These are phyloP conservation scores for Pterois miles DNA, from an alignment of 2,797 vertebrate genomes.

Conservation along the genomic window DNA sequence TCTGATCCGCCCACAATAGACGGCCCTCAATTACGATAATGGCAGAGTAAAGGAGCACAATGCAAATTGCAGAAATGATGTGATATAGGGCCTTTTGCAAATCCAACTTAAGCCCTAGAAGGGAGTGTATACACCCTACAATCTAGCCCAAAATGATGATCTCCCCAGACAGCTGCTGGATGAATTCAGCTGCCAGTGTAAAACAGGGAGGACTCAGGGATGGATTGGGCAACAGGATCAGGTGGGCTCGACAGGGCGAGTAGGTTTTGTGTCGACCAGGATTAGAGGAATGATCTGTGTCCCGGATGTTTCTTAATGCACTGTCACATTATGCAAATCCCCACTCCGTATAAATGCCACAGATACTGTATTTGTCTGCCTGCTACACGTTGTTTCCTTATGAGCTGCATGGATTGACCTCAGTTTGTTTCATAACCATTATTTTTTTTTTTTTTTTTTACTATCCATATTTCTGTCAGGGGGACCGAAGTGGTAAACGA, in stretches of 20 bases:
- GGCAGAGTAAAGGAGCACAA: conserved; percentile 42
- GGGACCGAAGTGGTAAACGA: conserved; percentile 3
- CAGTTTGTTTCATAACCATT: conserved; percentile 41
- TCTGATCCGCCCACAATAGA: conserved; percentile 52
- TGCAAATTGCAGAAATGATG: conserved; percentile 47
- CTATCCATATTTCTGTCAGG: not conserved
- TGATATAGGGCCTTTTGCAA: conserved; percentile 42
- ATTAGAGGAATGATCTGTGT: conserved; percentile 85
- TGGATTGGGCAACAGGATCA: conserved; percentile 45
- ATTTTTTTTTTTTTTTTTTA: not conserved
- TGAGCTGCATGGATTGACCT: conserved; percentile 59
- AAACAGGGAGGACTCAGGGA: conserved; percentile 20
- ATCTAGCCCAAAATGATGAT: conserved; percentile 13
- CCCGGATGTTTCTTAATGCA: conserved; percentile 81
- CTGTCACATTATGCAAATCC: conserved; percentile 89
- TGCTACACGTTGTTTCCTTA: conserved; percentile 52
- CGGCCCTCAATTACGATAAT: conserved; percentile 62
- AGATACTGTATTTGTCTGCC: conserved; percentile 58
- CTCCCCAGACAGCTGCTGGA: conserved; percentile 6
- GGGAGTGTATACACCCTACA: conserved; percentile 1
- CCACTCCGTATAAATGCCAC: conserved; percentile 74
- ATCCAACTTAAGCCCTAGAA: conserved; percentile 58
- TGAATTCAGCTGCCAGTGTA: conserved; percentile 15
- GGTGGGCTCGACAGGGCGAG: conserved; percentile 47
- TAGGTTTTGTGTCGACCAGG: conserved; percentile 77